Conservation (phyloP, 2,888 invertebrate species). For the Tuberolachnus salignus region DNA sequence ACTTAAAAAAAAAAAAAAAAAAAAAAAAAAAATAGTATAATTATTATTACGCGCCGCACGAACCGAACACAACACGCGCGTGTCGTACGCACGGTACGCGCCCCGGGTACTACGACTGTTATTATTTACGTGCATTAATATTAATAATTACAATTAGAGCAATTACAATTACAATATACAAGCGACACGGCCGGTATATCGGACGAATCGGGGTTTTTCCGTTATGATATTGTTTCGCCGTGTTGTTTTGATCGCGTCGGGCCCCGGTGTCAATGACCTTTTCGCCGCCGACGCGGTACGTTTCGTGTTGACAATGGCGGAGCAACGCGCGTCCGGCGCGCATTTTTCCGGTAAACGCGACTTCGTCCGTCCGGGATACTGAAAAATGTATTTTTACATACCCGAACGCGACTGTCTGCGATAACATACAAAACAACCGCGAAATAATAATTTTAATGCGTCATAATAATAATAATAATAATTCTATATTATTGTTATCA, state of each 20-base stretch:
- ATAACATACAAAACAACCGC: too few species aligned
- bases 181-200: too few species aligned
- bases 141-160: too few species aligned
- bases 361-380: constrained; percentile 13
- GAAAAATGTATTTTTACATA: background rate
- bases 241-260: constrained; percentile 54
- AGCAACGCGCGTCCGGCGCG: constrained; percentile 37
- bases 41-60: background rate
- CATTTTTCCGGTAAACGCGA: constrained; percentile 34
- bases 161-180: too few species aligned
- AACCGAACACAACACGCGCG: too few species aligned
- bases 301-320: constrained; percentile 54
- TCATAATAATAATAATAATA: background rate
- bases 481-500: background rate
- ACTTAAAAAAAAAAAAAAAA: too few species aligned
- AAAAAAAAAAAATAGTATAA: too few species aligned
- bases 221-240: constrained; percentile 53
- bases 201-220: constrained; percentile 54
- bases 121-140: too few species aligned
- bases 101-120: too few species aligned
- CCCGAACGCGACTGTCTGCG: too few species aligned
- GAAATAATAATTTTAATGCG: background rate
- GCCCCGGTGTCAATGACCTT: constrained; percentile 53
- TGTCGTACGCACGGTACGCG: too few species aligned
- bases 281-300: constrained; percentile 42